Evolutionary conservation across 2,797 vertebrate genomes (phyloP).

Genomic region (Dendrocincla tyrannina): DNA sequence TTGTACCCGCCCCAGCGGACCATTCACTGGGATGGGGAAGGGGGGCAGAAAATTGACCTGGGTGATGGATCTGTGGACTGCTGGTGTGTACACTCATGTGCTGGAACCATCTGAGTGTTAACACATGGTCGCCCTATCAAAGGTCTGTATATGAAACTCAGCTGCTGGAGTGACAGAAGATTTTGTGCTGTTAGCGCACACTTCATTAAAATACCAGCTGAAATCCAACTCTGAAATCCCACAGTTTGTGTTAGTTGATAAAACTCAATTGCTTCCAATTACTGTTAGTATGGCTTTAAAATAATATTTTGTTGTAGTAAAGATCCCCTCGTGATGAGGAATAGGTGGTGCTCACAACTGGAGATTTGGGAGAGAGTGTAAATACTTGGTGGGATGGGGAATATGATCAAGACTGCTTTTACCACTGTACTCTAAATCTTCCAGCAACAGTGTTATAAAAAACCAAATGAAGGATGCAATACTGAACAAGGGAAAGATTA

Average conservation of each 20-base stretch:
- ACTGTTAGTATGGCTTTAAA: conserved; percentile 78
- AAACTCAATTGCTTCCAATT: conserved; percentile 85
- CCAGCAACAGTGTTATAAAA: neutral
- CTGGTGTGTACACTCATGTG: conserved; percentile 54
- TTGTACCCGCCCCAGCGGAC: neutral
- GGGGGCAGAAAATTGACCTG: conserved; percentile 25
- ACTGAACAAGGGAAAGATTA: neutral
- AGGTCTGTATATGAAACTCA: conserved; percentile 81
- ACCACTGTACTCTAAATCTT: neutral
- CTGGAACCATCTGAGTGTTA: conserved; percentile 77
- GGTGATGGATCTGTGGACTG: conserved; percentile 66
- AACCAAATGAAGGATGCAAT: neutral
- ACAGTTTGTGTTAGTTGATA: conserved; percentile 93
- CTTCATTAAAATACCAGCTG: conserved; percentile 95
- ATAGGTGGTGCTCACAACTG: conserved; percentile 72
- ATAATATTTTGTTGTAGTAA: conserved; percentile 90
- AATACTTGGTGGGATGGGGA: neutral
- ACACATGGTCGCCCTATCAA: conserved; percentile 79
- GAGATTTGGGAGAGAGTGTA: conserved; percentile 22
- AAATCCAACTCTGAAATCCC: conserved; percentile 82
- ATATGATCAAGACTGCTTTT: neutral
- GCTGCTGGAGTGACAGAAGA: conserved; percentile 78
- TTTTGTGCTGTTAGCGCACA: conserved; percentile 81
- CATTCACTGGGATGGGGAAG: neutral
- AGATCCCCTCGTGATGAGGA: conserved; percentile 77